phyloP scores from a whole-genome alignment of 1,140 invertebrate genomes.

The Ips typographus region DNA sequence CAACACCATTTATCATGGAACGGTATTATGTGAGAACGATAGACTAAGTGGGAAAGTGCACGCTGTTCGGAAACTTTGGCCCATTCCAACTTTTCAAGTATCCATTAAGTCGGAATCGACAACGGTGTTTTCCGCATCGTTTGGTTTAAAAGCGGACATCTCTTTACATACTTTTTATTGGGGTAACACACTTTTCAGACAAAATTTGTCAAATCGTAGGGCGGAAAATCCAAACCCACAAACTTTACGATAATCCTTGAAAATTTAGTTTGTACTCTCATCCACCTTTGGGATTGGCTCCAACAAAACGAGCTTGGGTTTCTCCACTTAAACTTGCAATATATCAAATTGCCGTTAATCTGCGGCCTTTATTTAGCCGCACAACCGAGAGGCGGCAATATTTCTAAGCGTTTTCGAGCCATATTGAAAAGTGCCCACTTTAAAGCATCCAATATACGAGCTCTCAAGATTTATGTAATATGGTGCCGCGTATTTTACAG shows the following conservation, averaged over 20 bases:
- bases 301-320: too few relatives aligned
- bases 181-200: too few relatives aligned
- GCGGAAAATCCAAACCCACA: too few relatives aligned
- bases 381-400: conserved; percentile 1
- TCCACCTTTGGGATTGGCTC: too few relatives aligned
- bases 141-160: background rate
- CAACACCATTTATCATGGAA: conserved; percentile 4
- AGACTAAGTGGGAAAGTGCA: conserved; percentile 13
- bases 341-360: conserved; percentile 8
- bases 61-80: conserved; percentile 1
- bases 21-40: conserved; percentile 10
- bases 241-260: too few relatives aligned
- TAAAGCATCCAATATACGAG: conserved; percentile 17
- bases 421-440: conserved; percentile 14
- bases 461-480: conserved; percentile 13
- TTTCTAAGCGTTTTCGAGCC: conserved; percentile 6
- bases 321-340: background rate
- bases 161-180: background rate
- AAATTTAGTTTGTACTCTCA: too few relatives aligned
- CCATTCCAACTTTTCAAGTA: conserved; percentile 18
- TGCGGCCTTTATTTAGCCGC: conserved; percentile 4
- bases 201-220: too few relatives aligned
- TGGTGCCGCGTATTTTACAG: background rate
- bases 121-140: conserved; percentile 12
- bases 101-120: conserved; percentile 14